Evolutionary conservation across 2,113 vertebrate species (phyloP), one percentile per base, ranked within the genome.

Genomic region (Rhinoderma darwinii): DNA sequence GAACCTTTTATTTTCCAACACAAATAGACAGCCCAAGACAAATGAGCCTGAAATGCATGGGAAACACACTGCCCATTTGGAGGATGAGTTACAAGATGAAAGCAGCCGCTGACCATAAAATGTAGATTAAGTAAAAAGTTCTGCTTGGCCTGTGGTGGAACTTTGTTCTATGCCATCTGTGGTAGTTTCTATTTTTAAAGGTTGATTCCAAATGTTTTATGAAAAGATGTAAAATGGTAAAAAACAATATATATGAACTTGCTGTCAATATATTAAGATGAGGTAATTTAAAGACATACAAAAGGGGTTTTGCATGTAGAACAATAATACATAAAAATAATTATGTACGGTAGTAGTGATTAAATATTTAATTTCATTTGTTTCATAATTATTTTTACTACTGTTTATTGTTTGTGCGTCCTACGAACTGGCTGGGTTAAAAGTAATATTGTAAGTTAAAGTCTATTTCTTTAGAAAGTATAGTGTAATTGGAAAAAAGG

Each of bases 61-160:
- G 77, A 63, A 82, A 56, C 41, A 50, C 25, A 83, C 14, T 75
- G 72, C 39, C 47, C 22, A 5, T 82, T 63, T 84, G 76, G 51
- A 85, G 82, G 59, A 73, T 72, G 41, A 89, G 41, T 15, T 77
- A 10, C 27, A 83, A 22, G 41, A 79, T 83, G 50, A 79, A 79
- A 50, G 44, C 84, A 86, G 84, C 47, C 61, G 76, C 37, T 79
- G 76, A 51, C 76, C 25, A 86, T 86, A 86, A 86, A 86, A 86
- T 72, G 61, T 70, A 50, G 84, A 79, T 86, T 86, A 51, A 56
- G 63, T 80, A 63, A n/a, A 70, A 80, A 47, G 30, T 80, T 76
- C 72, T 86, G 84, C 35, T 66, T 72, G 32, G 44, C 75, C 32
- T 80, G 15, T 80, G 66, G 43, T 84, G 6, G 35, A 61, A 73